Percentiles rank a stretch among this genome's conserved stretches.
Conservation (phyloP, 2,888 invertebrate genomes). For the Arenicola marina region DNA sequence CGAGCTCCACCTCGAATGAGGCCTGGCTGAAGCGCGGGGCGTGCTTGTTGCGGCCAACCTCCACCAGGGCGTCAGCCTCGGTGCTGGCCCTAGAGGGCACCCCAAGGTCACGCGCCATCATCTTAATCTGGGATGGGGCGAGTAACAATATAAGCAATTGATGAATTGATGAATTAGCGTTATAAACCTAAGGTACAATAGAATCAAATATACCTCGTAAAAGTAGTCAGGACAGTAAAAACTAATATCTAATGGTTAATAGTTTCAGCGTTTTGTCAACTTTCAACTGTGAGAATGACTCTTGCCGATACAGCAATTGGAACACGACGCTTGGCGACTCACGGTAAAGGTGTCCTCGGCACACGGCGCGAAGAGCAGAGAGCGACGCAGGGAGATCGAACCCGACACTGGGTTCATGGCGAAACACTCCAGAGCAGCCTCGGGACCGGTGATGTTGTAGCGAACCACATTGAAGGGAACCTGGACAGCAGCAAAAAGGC, state of each 20-base stretch:
- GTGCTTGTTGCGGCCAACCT: conserved; percentile 38
- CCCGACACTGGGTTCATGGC: conserved; percentile 33
- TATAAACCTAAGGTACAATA: too few species aligned
- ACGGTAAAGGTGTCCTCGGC: conserved; percentile 23
- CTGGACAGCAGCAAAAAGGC: neutral
- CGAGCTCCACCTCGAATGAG: conserved; percentile 8
- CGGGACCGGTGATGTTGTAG: conserved; percentile 45
- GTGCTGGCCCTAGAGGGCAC: conserved; percentile 18
- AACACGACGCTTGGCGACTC: conserved; percentile 1
- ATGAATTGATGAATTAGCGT: too few species aligned
- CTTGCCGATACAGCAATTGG: neutral
- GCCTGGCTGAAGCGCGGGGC: conserved; percentile 36
- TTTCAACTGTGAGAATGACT: too few species aligned
- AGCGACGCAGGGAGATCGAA: conserved; percentile 24
- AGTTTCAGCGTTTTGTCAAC: too few species aligned
- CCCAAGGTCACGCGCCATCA: conserved; percentile 42
- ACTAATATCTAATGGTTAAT: too few species aligned
- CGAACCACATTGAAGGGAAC: conserved; percentile 41
- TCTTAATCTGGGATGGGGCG: too few species aligned
- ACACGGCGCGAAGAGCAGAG: conserved; percentile 32
- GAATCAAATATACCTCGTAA: too few species aligned
- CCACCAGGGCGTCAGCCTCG: conserved; percentile 40
- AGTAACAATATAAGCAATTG: too few species aligned
- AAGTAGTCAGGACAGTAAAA: too few species aligned
- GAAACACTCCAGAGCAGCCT: conserved; percentile 41